Percentiles rank a stretch among this genome's conserved stretches.
These are phyloP conservation scores for Agriotes lineatus DNA, from an alignment of 2,888 invertebrate genomes.

Conservation along the genomic window DNA sequence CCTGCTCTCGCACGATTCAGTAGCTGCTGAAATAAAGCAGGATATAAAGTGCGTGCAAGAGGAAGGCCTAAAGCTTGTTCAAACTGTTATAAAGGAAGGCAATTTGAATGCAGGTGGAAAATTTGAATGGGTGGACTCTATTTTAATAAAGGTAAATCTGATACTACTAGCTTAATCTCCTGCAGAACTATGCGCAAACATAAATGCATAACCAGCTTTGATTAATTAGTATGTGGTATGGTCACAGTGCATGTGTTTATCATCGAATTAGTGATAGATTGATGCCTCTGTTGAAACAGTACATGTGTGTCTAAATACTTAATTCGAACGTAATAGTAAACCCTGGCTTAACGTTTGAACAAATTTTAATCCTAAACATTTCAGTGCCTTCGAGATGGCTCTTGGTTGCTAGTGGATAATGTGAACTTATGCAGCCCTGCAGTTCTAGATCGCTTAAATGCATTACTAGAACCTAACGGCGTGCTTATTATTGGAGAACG, in stretches of 20 bases:
- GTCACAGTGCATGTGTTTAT: constrained; percentile 1
- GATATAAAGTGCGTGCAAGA: constrained; percentile 26
- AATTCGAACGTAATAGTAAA: too few species aligned
- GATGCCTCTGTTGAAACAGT: neutral
- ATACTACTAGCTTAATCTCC: neutral
- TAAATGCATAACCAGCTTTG: neutral
- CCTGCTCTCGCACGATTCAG: constrained; percentile 50
- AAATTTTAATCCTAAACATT: constrained; percentile 47
- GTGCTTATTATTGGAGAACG: constrained; percentile 91
- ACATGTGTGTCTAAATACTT: too few species aligned
- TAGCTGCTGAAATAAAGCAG: constrained; percentile 54
- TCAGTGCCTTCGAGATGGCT: constrained; percentile 82
- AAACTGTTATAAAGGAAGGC: constrained; percentile 68
- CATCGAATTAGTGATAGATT: neutral
- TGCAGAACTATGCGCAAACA: neutral
- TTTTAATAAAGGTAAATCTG: constrained; percentile 78
- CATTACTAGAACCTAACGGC: constrained; percentile 93
- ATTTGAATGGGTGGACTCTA: constrained; percentile 94
- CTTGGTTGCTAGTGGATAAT: constrained; percentile 90
- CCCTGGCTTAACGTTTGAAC: too few species aligned
- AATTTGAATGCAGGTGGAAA: constrained; percentile 86
- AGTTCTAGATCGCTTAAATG: constrained; percentile 96
- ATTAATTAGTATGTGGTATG: neutral
- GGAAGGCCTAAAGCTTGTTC: constrained; percentile 50
- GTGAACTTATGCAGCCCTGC: constrained; percentile 97